Evolutionary conservation across 2,888 invertebrate species (phyloP), one percentile per base, ranked within the genome.

Genomic region (Allophyes oxyacanthae): DNA sequence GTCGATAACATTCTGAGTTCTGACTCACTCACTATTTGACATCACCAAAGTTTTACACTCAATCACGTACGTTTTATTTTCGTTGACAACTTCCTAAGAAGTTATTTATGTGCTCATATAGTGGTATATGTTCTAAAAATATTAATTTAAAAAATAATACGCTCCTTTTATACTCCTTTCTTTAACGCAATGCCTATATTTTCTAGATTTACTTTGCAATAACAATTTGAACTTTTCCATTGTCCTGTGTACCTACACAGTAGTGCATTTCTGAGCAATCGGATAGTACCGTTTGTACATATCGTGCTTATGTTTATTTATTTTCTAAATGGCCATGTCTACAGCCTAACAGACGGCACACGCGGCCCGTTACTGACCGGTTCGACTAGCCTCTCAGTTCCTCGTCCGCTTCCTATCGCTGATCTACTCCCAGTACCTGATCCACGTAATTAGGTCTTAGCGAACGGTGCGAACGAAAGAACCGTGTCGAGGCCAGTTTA

Each of bases 401-500:
- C 82, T 81, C 72, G 78, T 78, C 77, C 77, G 63, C 75, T 87
- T 88, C 86, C 86, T 88, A 89, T 86, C 84, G 66, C 59, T 64
- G 82, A 87, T 87, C 85, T 84, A 79, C 79, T 83, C 73, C 78
- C 64, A 72, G 74, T 75, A 75, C 64, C 60, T 64, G 73, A 65
- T 64, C 64, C 63, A 69, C 49, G 68, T 86, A 89, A 88, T 88
- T 87, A 86, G 86, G 81, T 85, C 83, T 82, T 68, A 82, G 81
- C 78, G 82, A 89, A 83, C 82, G 83, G 83, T 83, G 81, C 79
- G 75, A 84, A 78, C 65, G 80, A 84, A 85, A 84, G 79, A 90
- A 89, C 77, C 84, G 81, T 88, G 91, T 87, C 89, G 88, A 87
- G 89, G 88, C 82, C 88, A 81, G 75, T 74, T 77, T 68, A 58